These are phyloP conservation scores for Australoheros facetus DNA, from an alignment of 2,797 vertebrate species.

Conservation along the genomic window DNA sequence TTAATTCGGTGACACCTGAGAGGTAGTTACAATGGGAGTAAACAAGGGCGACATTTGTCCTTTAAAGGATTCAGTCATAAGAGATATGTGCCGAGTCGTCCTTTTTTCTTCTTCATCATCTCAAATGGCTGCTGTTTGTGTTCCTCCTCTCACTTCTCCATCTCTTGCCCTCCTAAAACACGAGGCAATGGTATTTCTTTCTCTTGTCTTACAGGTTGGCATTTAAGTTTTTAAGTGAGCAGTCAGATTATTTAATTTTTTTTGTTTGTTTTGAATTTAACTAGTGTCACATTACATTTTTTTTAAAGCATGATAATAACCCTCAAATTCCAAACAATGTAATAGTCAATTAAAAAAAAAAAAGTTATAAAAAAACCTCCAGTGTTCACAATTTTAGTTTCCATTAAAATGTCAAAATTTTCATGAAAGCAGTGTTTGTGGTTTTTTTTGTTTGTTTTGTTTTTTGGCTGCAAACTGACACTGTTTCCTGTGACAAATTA, in stretches of 20 bases:
- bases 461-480: neutral
- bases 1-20: slow-evolving; percentile 28
- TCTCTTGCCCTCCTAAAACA: slow-evolving; percentile 39
- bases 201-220: slow-evolving; percentile 72
- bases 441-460: slow-evolving; percentile 1
- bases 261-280: slow-evolving; percentile 64
- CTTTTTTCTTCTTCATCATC: slow-evolving; percentile 46
- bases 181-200: slow-evolving; percentile 62
- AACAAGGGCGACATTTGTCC: slow-evolving; percentile 23
- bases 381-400: slow-evolving; percentile 82
- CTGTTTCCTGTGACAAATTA: neutral
- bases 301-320: slow-evolving; percentile 75
- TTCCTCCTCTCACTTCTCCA: slow-evolving; percentile 37
- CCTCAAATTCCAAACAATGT: slow-evolving; percentile 79
- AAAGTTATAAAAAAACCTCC: slow-evolving; percentile 29
- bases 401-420: slow-evolving; percentile 82
- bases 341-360: slow-evolving; percentile 65
- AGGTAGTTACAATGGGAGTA: slow-evolving; percentile 34
- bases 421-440: slow-evolving; percentile 57
- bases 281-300: slow-evolving; percentile 66
- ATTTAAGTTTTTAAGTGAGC: slow-evolving; percentile 64
- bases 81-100: slow-evolving; percentile 50
- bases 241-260: slow-evolving; percentile 60
- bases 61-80: slow-evolving; percentile 33
- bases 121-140: slow-evolving; percentile 57